Evolutionary conservation across 2,113 vertebrate genomes (phyloP).

Genomic region (Stictonetta naevosa): DNA sequence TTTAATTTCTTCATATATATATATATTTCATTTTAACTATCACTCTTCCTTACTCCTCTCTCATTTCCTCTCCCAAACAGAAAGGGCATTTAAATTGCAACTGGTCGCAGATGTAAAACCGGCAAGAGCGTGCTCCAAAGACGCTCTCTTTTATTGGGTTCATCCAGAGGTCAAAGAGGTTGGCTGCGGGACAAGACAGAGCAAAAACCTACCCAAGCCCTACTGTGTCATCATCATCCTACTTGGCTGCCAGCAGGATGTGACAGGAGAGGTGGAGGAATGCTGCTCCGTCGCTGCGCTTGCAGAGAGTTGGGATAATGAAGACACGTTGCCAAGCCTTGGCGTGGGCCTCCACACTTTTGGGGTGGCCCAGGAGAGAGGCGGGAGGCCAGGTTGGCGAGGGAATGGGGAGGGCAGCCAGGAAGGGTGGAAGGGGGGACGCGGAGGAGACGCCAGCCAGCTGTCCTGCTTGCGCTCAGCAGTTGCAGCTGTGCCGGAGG

Average conservation of each 20-base stretch:
- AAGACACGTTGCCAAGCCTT: not conserved
- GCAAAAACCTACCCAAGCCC: not conserved
- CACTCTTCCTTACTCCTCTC: not conserved
- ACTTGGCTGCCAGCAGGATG: not conserved
- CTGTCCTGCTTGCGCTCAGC: rapidly evolving
- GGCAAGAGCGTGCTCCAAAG: not conserved
- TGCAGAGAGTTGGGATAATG: not conserved
- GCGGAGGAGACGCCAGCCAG: not conserved
- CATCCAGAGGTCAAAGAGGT: constrained; percentile 60
- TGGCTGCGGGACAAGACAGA: constrained; percentile 39
- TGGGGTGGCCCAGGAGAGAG: not conserved
- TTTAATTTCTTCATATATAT: no score
- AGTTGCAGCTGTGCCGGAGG: not conserved
- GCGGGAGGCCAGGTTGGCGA: not conserved
- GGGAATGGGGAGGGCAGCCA: not conserved
- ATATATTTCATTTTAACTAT: not conserved
- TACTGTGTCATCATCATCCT: constrained; percentile 19
- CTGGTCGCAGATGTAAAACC: not conserved
- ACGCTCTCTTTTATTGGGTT: constrained; percentile 28
- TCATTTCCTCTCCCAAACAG: constrained; percentile 15
- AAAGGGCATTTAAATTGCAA: constrained; percentile 41
- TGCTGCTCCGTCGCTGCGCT: rapidly evolving
- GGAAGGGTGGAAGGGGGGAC: not conserved
- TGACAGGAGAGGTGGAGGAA: not conserved
- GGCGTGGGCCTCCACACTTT: not conserved